These are phyloP conservation scores for Pipistrellus nathusii DNA, from an alignment of 2,797 vertebrate species.

Conservation along the genomic window DNA sequence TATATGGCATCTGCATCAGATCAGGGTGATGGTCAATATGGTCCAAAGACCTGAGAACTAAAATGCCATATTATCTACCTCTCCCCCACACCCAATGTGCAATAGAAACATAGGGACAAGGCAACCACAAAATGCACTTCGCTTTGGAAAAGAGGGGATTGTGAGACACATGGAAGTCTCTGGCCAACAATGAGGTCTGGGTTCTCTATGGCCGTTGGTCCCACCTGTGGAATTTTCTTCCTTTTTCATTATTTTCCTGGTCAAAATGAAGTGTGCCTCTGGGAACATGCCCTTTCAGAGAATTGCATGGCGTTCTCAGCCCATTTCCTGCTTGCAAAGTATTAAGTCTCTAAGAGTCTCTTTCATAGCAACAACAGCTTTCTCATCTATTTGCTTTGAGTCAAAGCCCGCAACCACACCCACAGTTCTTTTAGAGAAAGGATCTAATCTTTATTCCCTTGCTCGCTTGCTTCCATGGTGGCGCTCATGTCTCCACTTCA, in stretches of 20 bases:
- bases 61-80: neutral
- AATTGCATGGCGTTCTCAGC: neutral
- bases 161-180: neutral
- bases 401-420: neutral
- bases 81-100: rapidly evolving
- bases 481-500: neutral
- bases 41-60: neutral
- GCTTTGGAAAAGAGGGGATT: neutral
- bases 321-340: neutral
- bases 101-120: neutral
- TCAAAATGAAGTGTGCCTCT: neutral
- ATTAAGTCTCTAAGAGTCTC: neutral
- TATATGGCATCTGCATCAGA: neutral
- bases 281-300: neutral
- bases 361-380: neutral
- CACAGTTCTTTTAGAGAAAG: neutral
- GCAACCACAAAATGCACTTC: neutral
- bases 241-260: neutral
- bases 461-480: neutral
- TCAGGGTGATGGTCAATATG: neutral
- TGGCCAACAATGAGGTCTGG: neutral
- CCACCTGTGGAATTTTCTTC: neutral
- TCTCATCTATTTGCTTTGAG: neutral
- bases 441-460: neutral
- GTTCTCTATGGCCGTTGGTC: neutral